Evolutionary conservation across 2,113 vertebrate species (phyloP).

Genomic region (Osmerus mordax): DNA sequence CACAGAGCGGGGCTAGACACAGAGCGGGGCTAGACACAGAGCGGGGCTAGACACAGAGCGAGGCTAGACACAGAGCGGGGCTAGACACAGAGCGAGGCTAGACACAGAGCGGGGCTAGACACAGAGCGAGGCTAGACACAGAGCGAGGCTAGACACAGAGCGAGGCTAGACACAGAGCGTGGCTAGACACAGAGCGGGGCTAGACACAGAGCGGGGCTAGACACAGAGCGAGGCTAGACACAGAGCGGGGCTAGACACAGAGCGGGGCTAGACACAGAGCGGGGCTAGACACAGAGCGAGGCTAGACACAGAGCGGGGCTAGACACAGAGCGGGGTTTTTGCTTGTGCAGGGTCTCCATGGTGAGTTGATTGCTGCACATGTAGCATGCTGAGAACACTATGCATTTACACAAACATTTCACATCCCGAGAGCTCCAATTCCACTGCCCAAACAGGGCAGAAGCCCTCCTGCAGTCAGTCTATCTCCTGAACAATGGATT

Average conservation of each 20-base stretch:
- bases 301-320: background rate
- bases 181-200: background rate
- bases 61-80: background rate
- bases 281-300: background rate
- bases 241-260: background rate
- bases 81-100: background rate
- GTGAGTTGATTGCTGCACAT: constrained; percentile 12
- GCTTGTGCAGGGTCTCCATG: background rate
- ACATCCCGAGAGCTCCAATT: constrained; percentile 24
- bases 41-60: constrained; percentile 1
- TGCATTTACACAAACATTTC: constrained; percentile 14
- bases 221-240: background rate
- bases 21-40: background rate
- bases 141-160: background rate
- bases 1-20: background rate
- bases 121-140: background rate
- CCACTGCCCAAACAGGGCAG: background rate
- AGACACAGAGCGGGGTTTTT: background rate
- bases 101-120: background rate
- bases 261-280: background rate
- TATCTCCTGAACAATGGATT: constrained; percentile 15
- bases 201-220: background rate
- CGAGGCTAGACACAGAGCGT: background rate
- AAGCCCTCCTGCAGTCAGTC: background rate
- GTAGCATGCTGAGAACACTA: constrained; percentile 6